Evolutionary conservation across 2,888 invertebrate genomes (phyloP).

Genomic region (Sthenelais limicola): DNA sequence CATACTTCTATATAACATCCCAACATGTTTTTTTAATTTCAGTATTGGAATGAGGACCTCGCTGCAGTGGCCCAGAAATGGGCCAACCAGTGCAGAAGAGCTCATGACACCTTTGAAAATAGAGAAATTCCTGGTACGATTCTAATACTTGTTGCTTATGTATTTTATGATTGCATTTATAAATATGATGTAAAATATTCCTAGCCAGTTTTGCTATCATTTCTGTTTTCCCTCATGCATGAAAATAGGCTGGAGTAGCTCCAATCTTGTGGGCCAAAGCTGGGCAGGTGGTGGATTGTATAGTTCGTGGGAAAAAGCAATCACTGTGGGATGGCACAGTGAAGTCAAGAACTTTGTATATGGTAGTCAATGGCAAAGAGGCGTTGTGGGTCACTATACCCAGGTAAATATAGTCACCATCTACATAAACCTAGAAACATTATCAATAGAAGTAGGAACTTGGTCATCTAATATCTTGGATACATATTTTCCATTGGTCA

Average conservation of each 20-base stretch:
- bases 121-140: constrained; percentile 8
- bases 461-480: too few species aligned
- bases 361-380: not conserved
- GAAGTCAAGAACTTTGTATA: constrained; percentile 19
- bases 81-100: not conserved
- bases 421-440: too few species aligned
- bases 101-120: constrained; percentile 1
- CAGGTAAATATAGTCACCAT: too few species aligned
- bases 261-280: constrained; percentile 11
- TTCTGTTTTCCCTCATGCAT: not conserved
- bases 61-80: constrained; percentile 25
- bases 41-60: constrained; percentile 22
- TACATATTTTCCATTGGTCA: not conserved
- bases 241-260: constrained; percentile 8
- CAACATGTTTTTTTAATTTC: not conserved
- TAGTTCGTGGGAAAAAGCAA: not conserved
- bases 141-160: not conserved
- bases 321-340: not conserved
- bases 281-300: constrained; percentile 15
- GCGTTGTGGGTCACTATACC: constrained; percentile 10
- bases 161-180: not conserved
- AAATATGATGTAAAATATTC: too few species aligned
- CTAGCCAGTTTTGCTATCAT: not conserved
- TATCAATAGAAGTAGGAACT: too few species aligned
- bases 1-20: too few species aligned